A percentile compares a stretch with the other conserved stretches of the same genome.
Conservation (phyloP, 2,797 vertebrate species). For the Martes flavigula region DNA sequence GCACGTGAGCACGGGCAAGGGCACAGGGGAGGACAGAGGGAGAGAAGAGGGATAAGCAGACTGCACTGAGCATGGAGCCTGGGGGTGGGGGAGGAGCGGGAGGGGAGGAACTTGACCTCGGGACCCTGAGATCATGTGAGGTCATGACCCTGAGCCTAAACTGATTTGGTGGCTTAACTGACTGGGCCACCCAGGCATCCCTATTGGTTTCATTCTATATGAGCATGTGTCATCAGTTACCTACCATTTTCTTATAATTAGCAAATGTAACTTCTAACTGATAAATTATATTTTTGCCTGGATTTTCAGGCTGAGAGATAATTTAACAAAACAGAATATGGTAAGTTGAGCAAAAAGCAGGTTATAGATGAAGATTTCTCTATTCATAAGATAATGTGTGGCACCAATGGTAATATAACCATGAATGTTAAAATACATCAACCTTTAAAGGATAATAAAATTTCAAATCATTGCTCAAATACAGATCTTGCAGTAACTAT, state of each 20-base stretch:
- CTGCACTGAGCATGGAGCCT: not conserved
- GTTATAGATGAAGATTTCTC: not conserved
- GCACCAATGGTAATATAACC: not conserved
- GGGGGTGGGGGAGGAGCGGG: accelerated
- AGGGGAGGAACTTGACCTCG: not conserved
- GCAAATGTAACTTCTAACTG: not conserved
- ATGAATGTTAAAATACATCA: not conserved
- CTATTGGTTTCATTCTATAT: not conserved
- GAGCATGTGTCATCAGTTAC: not conserved
- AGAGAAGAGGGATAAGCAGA: not conserved
- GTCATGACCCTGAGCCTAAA: not conserved
- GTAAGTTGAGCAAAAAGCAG: not conserved
- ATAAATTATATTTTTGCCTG: not conserved
- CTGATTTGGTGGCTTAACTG: not conserved
- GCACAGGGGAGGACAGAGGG: no score
- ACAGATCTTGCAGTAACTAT: not conserved
- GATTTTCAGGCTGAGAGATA: not conserved
- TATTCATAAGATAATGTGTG: not conserved
- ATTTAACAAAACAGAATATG: not conserved
- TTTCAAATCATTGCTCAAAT: not conserved
- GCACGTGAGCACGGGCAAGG: not conserved
- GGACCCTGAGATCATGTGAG: not conserved
- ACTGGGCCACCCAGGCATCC: no score
- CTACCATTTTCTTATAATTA: not conserved
- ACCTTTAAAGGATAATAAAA: not conserved